These are phyloP conservation scores for Hypotaenidia okinawae DNA, from an alignment of 2,797 vertebrate species.

Conservation along the genomic window DNA sequence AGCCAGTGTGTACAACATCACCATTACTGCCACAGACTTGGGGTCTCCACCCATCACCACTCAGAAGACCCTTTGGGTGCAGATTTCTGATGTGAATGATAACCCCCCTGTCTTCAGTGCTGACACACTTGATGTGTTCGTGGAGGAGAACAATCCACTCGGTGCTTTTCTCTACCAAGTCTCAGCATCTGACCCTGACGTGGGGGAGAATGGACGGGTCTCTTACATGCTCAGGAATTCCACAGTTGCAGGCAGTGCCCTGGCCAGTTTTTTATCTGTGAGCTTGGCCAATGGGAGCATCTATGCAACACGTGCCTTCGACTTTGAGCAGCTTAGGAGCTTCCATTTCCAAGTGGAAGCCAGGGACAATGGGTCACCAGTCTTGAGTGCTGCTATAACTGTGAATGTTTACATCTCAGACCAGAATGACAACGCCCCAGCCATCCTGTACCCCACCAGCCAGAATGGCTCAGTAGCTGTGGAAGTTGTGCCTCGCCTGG, in stretches of 20 bases:
- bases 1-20: constrained; percentile 74
- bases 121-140: constrained; percentile 68
- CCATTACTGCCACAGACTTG: constrained; percentile 77
- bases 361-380: constrained; percentile 76
- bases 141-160: constrained; percentile 81
- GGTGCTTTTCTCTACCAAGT: constrained; percentile 75
- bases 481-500: constrained; percentile 76
- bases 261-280: constrained; percentile 73
- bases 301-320: constrained; percentile 78
- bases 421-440: constrained; percentile 79
- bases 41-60: constrained; percentile 75
- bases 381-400: constrained; percentile 75
- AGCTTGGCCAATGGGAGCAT: constrained; percentile 72
- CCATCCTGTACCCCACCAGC: constrained; percentile 76
- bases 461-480: constrained; percentile 72
- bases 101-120: constrained; percentile 80
- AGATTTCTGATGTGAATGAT: constrained; percentile 80
- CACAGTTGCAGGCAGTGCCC: constrained; percentile 61
- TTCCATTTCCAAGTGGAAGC: constrained; percentile 78
- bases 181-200: constrained; percentile 80
- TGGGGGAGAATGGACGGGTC: constrained; percentile 72
- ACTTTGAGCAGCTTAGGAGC: constrained; percentile 76
- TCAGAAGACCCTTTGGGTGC: constrained; percentile 65
- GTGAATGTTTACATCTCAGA: constrained; percentile 82
- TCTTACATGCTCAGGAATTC: constrained; percentile 73